phyloP scores from a whole-genome alignment of 2,888 invertebrate genomes.

The Lithophane semibrunnea region DNA sequence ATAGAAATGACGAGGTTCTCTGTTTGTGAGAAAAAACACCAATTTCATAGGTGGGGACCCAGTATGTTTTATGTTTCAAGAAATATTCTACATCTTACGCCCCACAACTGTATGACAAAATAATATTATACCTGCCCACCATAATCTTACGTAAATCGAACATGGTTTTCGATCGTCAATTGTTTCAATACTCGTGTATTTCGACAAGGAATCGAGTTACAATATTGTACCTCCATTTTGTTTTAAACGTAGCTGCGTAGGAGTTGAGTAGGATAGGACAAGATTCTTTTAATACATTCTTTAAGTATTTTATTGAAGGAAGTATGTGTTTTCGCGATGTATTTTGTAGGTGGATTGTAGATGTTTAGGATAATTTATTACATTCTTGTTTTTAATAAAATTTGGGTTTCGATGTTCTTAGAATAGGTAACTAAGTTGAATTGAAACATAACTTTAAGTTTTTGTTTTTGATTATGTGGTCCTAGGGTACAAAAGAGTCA shows the following conservation, averaged over 20 bases:
- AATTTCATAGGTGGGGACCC: too few relatives aligned
- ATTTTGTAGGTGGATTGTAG: conserved; percentile 4
- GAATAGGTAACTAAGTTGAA: background rate
- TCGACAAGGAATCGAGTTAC: conserved; percentile 48
- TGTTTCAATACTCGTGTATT: conserved; percentile 30
- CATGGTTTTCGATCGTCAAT: conserved; percentile 33
- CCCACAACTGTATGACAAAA: conserved; percentile 7
- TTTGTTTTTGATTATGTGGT: background rate
- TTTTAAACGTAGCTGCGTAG: conserved; percentile 17
- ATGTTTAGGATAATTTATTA: background rate
- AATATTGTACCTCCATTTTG: conserved; percentile 27
- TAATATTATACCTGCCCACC: conserved; percentile 2
- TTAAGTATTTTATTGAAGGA: conserved; percentile 46
- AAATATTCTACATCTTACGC: background rate
- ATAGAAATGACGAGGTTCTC: too few relatives aligned
- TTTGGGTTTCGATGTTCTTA: background rate
- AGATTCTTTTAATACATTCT: conserved; percentile 43
- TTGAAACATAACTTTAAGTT: background rate
- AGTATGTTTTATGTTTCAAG: background rate
- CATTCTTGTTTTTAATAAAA: background rate
- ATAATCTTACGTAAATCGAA: conserved; percentile 26
- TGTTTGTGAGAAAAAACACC: too few relatives aligned
- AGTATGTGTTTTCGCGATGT: conserved; percentile 34
- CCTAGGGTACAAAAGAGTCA: background rate
- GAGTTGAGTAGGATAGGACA: conserved; percentile 17